phyloP scores from a whole-genome alignment of 2,797 vertebrate genomes.

The Pelodytes ibericus region DNA sequence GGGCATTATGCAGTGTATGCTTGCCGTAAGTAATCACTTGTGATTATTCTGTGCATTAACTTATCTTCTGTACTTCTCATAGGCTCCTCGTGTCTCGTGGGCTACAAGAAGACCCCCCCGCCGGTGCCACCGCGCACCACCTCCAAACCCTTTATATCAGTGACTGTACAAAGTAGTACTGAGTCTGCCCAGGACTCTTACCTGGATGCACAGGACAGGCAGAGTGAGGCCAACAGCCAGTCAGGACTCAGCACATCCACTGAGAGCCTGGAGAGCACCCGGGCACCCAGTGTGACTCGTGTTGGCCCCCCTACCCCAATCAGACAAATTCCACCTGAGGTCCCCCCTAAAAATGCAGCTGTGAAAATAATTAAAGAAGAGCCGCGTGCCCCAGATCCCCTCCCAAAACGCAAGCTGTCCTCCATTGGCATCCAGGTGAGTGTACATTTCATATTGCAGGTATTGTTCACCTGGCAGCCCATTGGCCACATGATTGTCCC shows the following conservation, averaged over 20 bases:
- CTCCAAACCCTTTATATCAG: slow-evolving; percentile 97
- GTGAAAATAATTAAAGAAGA: slow-evolving; percentile 82
- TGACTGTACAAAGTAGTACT: slow-evolving; percentile 98
- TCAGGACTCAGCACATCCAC: slow-evolving; percentile 96
- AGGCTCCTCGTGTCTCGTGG: slow-evolving; percentile 96
- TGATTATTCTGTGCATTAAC: slow-evolving; percentile 5
- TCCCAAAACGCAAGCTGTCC: slow-evolving; percentile 92
- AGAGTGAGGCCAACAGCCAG: slow-evolving; percentile 94
- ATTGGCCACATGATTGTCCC: too few species aligned
- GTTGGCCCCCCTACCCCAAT: slow-evolving; percentile 75
- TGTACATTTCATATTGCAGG: neutral
- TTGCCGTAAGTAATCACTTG: neutral
- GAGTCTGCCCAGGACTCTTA: slow-evolving; percentile 98
- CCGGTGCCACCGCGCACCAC: slow-evolving; percentile 95
- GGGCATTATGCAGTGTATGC: neutral
- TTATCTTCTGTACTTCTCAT: slow-evolving; percentile 53
- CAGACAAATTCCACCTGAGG: slow-evolving; percentile 75
- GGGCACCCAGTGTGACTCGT: slow-evolving; percentile 87
- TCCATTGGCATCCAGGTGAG: slow-evolving; percentile 98
- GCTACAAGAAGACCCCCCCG: slow-evolving; percentile 95
- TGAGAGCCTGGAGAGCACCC: slow-evolving; percentile 93
- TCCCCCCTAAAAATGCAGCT: slow-evolving; percentile 80
- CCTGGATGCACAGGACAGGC: slow-evolving; percentile 92
- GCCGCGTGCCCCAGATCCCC: slow-evolving; percentile 73
- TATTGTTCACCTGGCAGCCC: too few species aligned